Evolutionary conservation across 1,140 invertebrate species (phyloP).

Genomic region (Brachionus sp.): DNA sequence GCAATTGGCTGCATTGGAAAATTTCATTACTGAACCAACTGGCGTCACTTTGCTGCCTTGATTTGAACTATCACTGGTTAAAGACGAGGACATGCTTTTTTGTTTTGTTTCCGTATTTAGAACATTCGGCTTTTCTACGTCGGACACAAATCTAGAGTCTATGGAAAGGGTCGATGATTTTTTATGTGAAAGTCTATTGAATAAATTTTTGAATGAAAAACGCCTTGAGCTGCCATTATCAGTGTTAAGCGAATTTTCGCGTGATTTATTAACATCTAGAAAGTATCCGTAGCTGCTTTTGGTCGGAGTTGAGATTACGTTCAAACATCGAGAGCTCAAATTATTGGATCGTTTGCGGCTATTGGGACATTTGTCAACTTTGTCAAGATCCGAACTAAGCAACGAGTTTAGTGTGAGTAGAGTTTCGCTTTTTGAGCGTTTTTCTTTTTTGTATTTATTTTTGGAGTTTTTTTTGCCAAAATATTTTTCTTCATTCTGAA

Average conservation of each 20-base stretch:
- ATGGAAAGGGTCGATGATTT: neutral
- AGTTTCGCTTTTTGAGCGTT: conserved; percentile 40
- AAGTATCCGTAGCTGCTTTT: neutral
- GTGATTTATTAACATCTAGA: neutral
- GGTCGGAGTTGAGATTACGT: neutral
- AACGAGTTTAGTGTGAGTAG: conserved; percentile 9
- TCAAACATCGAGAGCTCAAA: neutral
- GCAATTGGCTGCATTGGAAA: too few relatives aligned
- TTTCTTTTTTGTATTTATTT: conserved; percentile 25
- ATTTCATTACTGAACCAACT: too few relatives aligned
- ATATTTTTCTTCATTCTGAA: neutral
- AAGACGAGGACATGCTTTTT: neutral
- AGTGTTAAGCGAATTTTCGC: neutral
- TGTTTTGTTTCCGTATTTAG: neutral
- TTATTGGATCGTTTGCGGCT: neutral
- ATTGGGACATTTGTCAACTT: neutral
- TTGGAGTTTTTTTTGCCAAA: neutral
- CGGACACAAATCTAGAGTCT: neutral
- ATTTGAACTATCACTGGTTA: neutral
- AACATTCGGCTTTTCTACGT: neutral
- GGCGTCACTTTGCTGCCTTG: neutral
- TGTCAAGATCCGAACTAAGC: neutral
- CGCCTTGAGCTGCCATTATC: neutral
- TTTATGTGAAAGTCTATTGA: neutral
- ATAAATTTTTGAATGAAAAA: conserved; percentile 25